Base-by-base conservation (phyloP, 2,797 vertebrate genomes). In the Masticophis lateralis region DNA sequence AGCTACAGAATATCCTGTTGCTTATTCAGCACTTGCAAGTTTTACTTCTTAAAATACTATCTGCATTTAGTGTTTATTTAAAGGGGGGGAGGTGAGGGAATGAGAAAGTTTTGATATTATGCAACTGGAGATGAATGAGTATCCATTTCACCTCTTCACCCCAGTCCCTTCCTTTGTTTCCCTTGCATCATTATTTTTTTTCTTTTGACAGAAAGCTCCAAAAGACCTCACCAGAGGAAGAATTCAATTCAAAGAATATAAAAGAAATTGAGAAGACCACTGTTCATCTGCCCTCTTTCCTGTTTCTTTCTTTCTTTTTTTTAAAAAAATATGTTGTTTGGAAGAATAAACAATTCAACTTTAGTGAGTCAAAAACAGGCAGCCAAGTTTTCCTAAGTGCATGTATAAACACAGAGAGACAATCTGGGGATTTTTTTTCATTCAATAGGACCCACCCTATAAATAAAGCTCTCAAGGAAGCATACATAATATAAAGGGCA, bases 51-150 rank as follows among this genome's bases (percentile, higher is more conserved):
- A 5, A 47, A 51, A 88, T 88, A 32, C 16, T 22, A 13, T 59
- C n/a, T 59, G 51, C 27, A 6, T n/a, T 88, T 88, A 13, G 86
- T 37, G 56, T 47, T 61, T 86, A 86, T 61, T 86, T 86, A 28
- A 66, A 87, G 3, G 8, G 47, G 61, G 8, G 0, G 3, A 37
- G 37, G 0, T 1, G 14, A 18, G 74, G 37, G 9, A 3, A 20
- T 4, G 61, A 47, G 51, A 61, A 55, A 61, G 69, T 51, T 47
- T 93, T 47, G 51, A 56, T 25, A 37, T 63, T 7, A 86, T 57
- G 32, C 43, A 93, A 93, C 6, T 87, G n/a, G 51, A 66, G 12
- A 69, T 93, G 92, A 90, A 60, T 90, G 88, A 93, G 10, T 37
- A 90, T 28, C 27, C 89, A 87, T 32, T 22, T 92, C 89, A 59